These are phyloP conservation scores for Alligator sinensis DNA, from an alignment of 2,113 vertebrate species.

Conservation along the genomic window DNA sequence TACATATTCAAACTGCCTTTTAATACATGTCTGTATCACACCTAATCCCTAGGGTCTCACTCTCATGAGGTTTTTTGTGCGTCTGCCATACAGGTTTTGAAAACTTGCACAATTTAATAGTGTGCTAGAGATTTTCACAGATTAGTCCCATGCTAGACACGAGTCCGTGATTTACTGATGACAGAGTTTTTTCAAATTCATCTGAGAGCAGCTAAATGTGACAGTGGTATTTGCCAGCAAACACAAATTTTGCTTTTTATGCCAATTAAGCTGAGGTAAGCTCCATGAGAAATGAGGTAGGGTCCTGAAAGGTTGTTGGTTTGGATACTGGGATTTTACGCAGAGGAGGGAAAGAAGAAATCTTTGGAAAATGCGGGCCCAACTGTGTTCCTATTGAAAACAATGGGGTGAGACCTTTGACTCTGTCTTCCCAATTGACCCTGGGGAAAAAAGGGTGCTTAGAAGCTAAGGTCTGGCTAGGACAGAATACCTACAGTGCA, in stretches of 20 bases:
- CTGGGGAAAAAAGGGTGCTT: neutral
- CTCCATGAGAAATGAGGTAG: neutral
- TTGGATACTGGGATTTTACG: neutral
- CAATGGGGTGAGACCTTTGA: neutral
- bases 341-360: neutral
- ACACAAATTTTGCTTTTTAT: neutral
- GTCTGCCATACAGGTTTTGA: neutral
- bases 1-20: neutral
- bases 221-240: fast-evolving
- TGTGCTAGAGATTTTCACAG: neutral
- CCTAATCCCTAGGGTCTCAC: too few relatives aligned
- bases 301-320: neutral
- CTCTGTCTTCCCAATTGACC: neutral
- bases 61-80: neutral
- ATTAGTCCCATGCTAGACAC: neutral
- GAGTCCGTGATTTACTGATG: neutral
- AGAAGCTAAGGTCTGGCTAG: neutral
- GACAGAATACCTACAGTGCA: neutral
- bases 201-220: constrained; percentile 1
- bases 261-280: neutral
- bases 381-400: neutral
- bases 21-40: neutral
- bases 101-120: neutral
- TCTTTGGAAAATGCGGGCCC: neutral
- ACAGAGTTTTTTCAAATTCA: neutral